Conservation (phyloP, 1,140 invertebrate species). For the Caenorhabditis elegans region DNA sequence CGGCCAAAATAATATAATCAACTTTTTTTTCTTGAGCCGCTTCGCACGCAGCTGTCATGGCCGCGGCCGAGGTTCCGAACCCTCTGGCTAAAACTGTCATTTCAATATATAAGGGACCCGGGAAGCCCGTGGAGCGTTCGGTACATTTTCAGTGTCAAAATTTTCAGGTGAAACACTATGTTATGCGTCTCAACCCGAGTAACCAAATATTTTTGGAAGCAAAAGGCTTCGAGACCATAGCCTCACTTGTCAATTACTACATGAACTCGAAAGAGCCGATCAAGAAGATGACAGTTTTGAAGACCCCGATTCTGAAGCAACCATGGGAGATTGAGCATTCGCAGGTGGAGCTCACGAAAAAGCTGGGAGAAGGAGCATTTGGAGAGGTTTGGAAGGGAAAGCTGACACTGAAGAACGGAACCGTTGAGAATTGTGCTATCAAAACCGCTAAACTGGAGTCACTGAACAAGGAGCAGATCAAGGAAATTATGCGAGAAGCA, state of each 20-base stretch:
- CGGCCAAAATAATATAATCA: too few relatives aligned
- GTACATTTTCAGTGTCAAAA: too few relatives aligned
- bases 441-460: slow-evolving; percentile 73
- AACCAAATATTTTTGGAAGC: slow-evolving; percentile 2
- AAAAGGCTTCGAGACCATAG: neutral
- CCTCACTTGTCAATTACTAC: slow-evolving; percentile 1
- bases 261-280: neutral
- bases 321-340: slow-evolving; percentile 17
- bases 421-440: neutral
- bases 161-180: neutral
- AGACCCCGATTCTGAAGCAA: neutral
- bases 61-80: too few relatives aligned
- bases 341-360: slow-evolving; percentile 2
- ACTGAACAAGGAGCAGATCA: slow-evolving; percentile 79
- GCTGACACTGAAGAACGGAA: slow-evolving; percentile 17
- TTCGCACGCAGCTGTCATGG: too few relatives aligned
- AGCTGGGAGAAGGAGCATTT: slow-evolving; percentile 30
- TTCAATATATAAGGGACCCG: too few relatives aligned
- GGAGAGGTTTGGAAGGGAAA: slow-evolving; percentile 33
- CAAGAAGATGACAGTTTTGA: slow-evolving; percentile 17
- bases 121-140: too few relatives aligned
- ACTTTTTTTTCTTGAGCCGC: too few relatives aligned
- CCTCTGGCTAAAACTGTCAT: too few relatives aligned
- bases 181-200: neutral
- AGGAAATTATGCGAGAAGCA: slow-evolving; percentile 83